These are phyloP conservation scores for Polypedilum pembai DNA, from an alignment of 1,140 invertebrate genomes.

Conservation along the genomic window DNA sequence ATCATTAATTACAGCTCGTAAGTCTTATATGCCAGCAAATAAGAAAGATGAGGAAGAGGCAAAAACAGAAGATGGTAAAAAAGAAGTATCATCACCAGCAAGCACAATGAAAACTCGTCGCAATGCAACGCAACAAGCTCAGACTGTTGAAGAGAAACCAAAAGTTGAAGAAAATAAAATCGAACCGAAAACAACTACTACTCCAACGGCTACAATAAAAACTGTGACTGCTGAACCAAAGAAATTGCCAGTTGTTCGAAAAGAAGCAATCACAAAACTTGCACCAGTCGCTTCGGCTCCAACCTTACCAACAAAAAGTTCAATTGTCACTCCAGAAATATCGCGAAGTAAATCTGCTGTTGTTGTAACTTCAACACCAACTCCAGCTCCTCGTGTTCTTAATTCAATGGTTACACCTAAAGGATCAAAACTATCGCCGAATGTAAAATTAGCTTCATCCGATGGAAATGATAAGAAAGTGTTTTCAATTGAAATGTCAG, in stretches of 20 bases:
- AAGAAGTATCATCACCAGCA: not conserved
- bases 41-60: not conserved
- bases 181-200: not conserved
- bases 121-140: not conserved
- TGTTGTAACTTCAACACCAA: not conserved
- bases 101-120: constrained; percentile 17
- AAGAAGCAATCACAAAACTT: not conserved
- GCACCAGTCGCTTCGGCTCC: not conserved
- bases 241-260: not conserved
- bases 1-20: not conserved
- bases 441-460: not conserved
- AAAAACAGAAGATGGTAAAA: not conserved
- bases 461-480: not conserved
- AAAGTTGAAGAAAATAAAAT: not conserved
- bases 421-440: not conserved
- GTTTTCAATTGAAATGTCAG: constrained; percentile 9
- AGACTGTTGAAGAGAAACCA: not conserved
- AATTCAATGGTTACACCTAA: constrained; percentile 21
- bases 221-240: not conserved
- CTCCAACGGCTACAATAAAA: too few relatives aligned
- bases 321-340: not conserved
- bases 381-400: not conserved
- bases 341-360: not conserved
- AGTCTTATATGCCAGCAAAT: not conserved
- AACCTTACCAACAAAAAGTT: not conserved